A percentile compares a stretch with the other conserved stretches of the same genome.
phyloP scores from a whole-genome alignment of 1,140 invertebrate genomes.

The Ceratosolen solmsi region DNA sequence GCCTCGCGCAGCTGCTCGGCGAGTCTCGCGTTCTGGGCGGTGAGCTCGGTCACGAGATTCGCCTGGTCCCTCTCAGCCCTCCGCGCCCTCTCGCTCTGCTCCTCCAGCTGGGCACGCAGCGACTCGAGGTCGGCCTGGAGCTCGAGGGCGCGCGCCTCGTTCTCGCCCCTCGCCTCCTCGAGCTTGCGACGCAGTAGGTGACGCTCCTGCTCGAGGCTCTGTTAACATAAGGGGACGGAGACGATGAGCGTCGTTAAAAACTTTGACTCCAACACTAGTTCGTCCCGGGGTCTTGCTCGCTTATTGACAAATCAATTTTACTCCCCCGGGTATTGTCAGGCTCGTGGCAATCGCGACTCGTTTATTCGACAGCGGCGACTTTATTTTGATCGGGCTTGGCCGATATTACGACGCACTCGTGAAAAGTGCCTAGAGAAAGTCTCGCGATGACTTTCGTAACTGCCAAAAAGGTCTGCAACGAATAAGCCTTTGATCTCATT shows the following conservation, averaged over 20 bases:
- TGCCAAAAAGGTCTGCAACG: too few species aligned
- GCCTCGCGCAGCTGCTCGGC: conserved; percentile 90
- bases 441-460: too few species aligned
- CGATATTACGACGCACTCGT: too few species aligned
- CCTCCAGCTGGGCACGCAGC: conserved; percentile 79
- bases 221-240: conserved; percentile 52
- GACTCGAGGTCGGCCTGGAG: conserved; percentile 89
- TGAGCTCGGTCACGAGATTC: conserved; percentile 87
- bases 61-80: conserved; percentile 81
- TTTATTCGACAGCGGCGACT: too few species aligned
- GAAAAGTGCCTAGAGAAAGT: too few species aligned
- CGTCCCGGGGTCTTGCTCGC: too few species aligned
- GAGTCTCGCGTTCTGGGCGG: conserved; percentile 91
- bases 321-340: too few species aligned
- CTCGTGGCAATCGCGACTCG: too few species aligned
- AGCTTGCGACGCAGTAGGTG: conserved; percentile 88
- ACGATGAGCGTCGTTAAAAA: not conserved
- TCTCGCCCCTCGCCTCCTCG: conserved; percentile 88
- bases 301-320: too few species aligned
- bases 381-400: too few species aligned
- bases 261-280: too few species aligned
- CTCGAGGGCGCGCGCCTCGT: conserved; percentile 89
- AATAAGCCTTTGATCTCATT: too few species aligned
- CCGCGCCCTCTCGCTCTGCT: conserved; percentile 84
- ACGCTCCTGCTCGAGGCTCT: conserved; percentile 95